Evolutionary conservation across 1,140 invertebrate genomes (phyloP).

Genomic region (Heliconius nattereri): DNA sequence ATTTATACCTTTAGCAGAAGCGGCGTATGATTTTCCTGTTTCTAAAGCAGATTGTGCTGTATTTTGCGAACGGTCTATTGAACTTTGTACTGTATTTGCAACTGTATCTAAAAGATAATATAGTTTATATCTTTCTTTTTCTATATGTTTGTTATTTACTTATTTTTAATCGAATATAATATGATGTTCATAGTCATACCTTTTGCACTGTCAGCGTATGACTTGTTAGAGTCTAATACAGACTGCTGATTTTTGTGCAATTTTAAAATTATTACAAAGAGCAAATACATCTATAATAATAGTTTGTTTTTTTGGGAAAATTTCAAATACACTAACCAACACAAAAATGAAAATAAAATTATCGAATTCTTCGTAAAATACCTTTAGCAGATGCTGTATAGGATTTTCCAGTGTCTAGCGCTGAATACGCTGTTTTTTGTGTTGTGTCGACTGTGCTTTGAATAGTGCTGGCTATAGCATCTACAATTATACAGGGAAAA

Average conservation of each 20-base stretch:
- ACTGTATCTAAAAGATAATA: constrained; percentile 43
- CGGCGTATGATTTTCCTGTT: constrained; percentile 51
- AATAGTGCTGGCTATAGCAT: constrained; percentile 39
- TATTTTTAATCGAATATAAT: not conserved
- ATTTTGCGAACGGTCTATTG: constrained; percentile 46
- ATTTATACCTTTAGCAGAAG: constrained; percentile 50
- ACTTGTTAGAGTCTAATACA: constrained; percentile 19
- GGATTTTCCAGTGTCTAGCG: constrained; percentile 47
- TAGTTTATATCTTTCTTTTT: not conserved
- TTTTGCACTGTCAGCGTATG: constrained; percentile 20
- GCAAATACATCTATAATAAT: too few species aligned
- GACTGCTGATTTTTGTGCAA: constrained; percentile 27
- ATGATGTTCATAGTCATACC: not conserved
- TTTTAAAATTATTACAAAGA: not conserved
- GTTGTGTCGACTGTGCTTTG: constrained; percentile 40
- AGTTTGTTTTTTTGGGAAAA: too few species aligned
- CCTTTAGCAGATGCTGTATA: constrained; percentile 49
- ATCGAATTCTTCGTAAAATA: constrained; percentile 18
- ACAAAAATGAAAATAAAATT: too few species aligned
- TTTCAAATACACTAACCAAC: too few species aligned
- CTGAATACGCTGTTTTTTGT: constrained; percentile 45
- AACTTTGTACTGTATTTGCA: constrained; percentile 38
- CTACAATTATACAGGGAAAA: constrained; percentile 37
- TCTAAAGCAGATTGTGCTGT: constrained; percentile 41
- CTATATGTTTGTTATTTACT: not conserved